phyloP scores from a whole-genome alignment of 2,797 vertebrate genomes.

The Xenops minutus region DNA sequence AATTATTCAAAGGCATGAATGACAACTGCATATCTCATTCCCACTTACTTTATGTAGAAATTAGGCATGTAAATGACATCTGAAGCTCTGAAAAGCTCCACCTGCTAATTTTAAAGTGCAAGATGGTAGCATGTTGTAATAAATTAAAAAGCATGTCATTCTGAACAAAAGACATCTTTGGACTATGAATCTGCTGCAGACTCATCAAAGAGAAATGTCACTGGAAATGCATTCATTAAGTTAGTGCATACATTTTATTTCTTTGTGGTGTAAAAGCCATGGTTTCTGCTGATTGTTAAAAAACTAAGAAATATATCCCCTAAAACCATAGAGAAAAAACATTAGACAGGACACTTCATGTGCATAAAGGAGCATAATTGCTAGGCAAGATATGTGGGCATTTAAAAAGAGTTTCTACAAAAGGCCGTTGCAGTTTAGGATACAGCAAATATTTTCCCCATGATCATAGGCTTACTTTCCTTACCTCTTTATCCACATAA shows the following conservation, averaged over 20 bases:
- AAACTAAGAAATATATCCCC: neutral
- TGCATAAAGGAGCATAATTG: neutral
- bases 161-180: constrained; percentile 49
- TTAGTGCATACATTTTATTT: neutral
- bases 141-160: constrained; percentile 40
- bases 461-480: neutral
- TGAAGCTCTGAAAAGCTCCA: constrained; percentile 21
- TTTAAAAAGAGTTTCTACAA: neutral
- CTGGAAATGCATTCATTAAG: constrained; percentile 7
- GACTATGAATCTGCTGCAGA: constrained; percentile 12
- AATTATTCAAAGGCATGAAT: neutral
- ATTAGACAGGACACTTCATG: neutral
- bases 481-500: neutral
- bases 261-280: neutral
- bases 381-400: neutral
- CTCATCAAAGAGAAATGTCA: constrained; percentile 40
- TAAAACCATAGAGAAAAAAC: neutral
- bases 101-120: constrained; percentile 37
- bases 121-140: neutral
- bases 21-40: neutral
- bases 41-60: neutral
- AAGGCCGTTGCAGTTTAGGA: neutral
- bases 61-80: constrained; percentile 31
- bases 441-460: neutral
- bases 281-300: neutral